Conservation (phyloP, 2,888 invertebrate species). For the Drosophila trichaetosa region DNA sequence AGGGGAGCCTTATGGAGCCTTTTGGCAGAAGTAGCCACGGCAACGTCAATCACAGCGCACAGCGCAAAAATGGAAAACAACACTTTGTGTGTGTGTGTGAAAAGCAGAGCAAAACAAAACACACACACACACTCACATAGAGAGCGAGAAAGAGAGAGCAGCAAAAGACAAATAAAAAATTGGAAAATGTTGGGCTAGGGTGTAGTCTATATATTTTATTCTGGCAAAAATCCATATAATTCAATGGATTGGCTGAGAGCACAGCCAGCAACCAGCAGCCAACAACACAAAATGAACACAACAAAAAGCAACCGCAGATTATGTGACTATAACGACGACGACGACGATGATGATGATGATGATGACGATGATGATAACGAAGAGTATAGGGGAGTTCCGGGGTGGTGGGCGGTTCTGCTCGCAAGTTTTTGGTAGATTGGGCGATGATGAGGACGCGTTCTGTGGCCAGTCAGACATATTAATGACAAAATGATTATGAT, state of each 20-base stretch:
- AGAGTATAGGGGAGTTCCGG: not conserved
- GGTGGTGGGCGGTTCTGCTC: not conserved
- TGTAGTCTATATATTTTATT: conserved; percentile 62
- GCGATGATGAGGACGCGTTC: conserved; percentile 39
- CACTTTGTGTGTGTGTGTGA: conserved; percentile 26
- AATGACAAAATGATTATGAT: conserved; percentile 83
- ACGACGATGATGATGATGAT: not conserved
- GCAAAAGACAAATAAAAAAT: conserved; percentile 47
- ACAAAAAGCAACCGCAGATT: conserved; percentile 71
- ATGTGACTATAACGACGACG: conserved; percentile 38
- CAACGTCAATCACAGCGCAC: conserved; percentile 72
- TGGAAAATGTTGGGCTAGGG: conserved; percentile 63
- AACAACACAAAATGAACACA: conserved; percentile 61
- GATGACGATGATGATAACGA: conserved; percentile 1
- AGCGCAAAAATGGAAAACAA: conserved; percentile 58
- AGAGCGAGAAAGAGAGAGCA: not conserved
- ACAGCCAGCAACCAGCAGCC: conserved; percentile 18
- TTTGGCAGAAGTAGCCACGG: conserved; percentile 58
- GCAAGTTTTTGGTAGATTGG: conserved; percentile 16
- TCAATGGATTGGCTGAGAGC: conserved; percentile 70
- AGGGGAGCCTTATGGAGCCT: conserved; percentile 42
- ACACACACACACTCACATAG: conserved; percentile 25
- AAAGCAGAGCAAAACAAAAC: conserved; percentile 63
- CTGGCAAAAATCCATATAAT: conserved; percentile 73
- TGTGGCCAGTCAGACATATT: conserved; percentile 82